These are phyloP conservation scores for Drosophila tanythrix DNA, from an alignment of 2,888 invertebrate genomes.

Conservation along the genomic window DNA sequence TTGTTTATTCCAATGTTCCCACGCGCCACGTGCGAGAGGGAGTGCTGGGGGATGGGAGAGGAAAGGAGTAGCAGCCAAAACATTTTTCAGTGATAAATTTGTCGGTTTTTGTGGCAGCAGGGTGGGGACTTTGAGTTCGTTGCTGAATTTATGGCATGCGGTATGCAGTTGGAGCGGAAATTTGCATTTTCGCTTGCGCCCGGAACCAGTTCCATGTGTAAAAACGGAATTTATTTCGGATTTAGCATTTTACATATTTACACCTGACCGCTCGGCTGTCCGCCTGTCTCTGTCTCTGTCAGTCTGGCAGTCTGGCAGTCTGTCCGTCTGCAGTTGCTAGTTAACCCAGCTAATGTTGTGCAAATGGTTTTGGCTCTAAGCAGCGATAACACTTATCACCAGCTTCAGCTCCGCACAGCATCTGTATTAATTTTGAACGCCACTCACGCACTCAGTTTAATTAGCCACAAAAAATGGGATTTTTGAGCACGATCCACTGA, in stretches of 20 bases:
- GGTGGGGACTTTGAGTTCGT: neutral
- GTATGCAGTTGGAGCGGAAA: conserved; percentile 55
- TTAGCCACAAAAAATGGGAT: neutral
- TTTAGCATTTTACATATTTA: conserved; percentile 59
- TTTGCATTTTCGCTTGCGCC: conserved; percentile 65
- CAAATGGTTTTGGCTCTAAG: conserved; percentile 38
- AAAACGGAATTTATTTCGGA: conserved; percentile 64
- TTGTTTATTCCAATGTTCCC: conserved; percentile 73
- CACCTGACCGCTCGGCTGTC: conserved; percentile 26
- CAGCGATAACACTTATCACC: conserved; percentile 50
- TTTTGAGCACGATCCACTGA: neutral
- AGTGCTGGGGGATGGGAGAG: neutral
- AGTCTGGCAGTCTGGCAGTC: neutral
- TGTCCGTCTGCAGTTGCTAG: conserved; percentile 3
- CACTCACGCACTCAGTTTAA: conserved; percentile 37
- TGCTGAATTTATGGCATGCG: conserved; percentile 74
- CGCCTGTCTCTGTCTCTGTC: neutral
- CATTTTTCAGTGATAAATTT: conserved; percentile 75
- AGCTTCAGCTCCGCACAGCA: conserved; percentile 18
- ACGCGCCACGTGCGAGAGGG: conserved; percentile 24
- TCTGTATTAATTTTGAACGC: conserved; percentile 5
- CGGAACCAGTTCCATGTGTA: conserved; percentile 59
- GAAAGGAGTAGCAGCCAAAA: conserved; percentile 24
- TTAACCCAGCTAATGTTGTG: conserved; percentile 40
- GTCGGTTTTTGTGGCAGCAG: conserved; percentile 24